phyloP scores from a whole-genome alignment of 64 coral and sea anemone genomes.

The Dendronephthya gigantea region DNA sequence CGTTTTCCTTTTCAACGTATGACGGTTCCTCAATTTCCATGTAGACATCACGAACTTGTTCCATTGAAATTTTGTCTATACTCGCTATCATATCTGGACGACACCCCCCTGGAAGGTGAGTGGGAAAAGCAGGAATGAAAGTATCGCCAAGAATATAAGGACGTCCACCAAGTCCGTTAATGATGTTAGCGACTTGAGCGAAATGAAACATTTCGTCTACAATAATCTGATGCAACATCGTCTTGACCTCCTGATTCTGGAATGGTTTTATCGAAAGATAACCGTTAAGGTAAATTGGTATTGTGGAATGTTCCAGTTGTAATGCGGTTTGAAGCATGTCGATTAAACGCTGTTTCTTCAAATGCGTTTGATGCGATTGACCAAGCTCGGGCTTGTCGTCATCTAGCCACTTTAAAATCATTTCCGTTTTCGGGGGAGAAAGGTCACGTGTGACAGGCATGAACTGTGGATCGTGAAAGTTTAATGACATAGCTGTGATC shows the following conservation, averaged over 20 bases:
- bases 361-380: not conserved
- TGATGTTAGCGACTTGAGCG: not conserved
- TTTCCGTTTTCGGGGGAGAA: not conserved
- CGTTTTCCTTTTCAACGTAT: not conserved
- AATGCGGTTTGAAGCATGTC: not conserved
- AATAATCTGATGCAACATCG: not conserved
- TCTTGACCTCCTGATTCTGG: not conserved
- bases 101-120: not conserved
- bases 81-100: not conserved
- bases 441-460: not conserved
- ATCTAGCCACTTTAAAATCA: not conserved
- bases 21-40: not conserved
- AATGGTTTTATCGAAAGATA: not conserved
- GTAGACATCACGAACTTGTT: not conserved
- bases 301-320: not conserved
- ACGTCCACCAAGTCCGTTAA: not conserved
- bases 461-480: not conserved
- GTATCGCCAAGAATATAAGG: not conserved
- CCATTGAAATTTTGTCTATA: not conserved
- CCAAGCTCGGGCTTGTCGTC: not conserved
- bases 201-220: not conserved
- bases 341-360: not conserved
- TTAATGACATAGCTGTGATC: not conserved
- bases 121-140: not conserved
- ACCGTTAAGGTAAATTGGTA: not conserved